Evolutionary conservation across 2,888 invertebrate species (phyloP).

Genomic region (Catonia carolina): DNA sequence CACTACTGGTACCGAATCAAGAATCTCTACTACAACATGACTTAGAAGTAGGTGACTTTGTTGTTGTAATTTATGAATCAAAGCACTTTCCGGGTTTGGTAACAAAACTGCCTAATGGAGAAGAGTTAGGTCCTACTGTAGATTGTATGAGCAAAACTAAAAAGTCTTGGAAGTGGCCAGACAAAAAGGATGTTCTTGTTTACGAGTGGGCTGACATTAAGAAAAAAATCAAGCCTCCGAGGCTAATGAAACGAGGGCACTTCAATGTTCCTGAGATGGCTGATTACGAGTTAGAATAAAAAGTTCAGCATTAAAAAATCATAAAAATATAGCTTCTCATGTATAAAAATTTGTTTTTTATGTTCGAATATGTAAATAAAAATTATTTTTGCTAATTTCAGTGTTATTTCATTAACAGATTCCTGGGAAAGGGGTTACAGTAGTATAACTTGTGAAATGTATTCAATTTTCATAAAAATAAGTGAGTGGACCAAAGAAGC

Average conservation of each 20-base stretch:
- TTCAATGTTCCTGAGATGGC: conserved; percentile 7
- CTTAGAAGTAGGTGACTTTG: conserved; percentile 13
- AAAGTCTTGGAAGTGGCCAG: conserved; percentile 14
- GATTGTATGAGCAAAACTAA: conserved; percentile 14
- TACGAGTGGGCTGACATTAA: conserved; percentile 17
- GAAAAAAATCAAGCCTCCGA: conserved; percentile 13
- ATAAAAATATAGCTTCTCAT: conserved; percentile 10
- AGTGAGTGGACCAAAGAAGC: background rate
- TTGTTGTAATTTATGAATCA: conserved; percentile 13
- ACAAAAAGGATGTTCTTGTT: conserved; percentile 10
- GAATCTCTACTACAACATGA: background rate
- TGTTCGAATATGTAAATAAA: conserved; percentile 9
- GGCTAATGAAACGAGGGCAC: background rate
- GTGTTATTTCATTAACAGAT: no score
- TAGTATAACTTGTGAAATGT: background rate
- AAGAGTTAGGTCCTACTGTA: conserved; percentile 10
- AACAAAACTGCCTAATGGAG: conserved; percentile 12
- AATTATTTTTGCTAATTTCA: conserved; percentile 3
- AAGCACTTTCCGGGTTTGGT: conserved; percentile 9
- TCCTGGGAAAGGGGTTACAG: background rate
- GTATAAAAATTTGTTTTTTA: background rate
- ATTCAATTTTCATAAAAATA: background rate
- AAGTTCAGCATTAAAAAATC: background rate
- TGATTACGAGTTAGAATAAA: no score
- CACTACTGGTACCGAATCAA: background rate